Conservation (phyloP, 2,888 invertebrate genomes). For the Xestia rhomboidea region DNA sequence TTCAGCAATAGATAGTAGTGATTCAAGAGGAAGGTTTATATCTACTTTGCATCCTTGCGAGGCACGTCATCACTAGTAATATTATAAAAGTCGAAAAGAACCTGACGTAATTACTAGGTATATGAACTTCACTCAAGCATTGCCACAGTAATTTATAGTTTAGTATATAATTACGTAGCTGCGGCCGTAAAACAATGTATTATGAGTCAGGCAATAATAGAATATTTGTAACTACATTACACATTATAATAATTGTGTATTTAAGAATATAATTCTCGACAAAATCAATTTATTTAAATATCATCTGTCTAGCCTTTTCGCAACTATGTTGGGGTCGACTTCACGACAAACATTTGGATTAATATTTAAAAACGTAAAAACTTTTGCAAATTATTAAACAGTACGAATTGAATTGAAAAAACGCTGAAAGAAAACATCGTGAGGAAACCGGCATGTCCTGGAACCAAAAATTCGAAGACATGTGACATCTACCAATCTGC, state of each 20-base stretch:
- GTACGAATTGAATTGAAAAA: no score
- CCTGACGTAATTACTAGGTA: not conserved
- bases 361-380: not conserved
- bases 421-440: no score
- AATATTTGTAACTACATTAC: not conserved
- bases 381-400: not conserved
- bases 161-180: not conserved
- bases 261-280: not conserved
- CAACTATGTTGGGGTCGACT: not conserved
- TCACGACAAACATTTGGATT: not conserved
- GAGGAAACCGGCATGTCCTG: no score
- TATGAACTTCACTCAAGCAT: not conserved
- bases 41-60: no score
- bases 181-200: not conserved
- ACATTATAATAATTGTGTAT: no score
- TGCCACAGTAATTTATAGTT: not conserved
- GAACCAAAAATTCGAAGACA: no score
- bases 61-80: no score
- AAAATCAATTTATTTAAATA: not conserved
- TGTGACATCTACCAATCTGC: no score
- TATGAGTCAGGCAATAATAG: not conserved
- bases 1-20: no score
- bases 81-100: no score
- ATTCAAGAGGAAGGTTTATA: no score
- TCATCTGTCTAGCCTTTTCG: not conserved